Evolutionary conservation across 2,888 invertebrate genomes (phyloP).

Genomic region (Cantharis rufa): DNA sequence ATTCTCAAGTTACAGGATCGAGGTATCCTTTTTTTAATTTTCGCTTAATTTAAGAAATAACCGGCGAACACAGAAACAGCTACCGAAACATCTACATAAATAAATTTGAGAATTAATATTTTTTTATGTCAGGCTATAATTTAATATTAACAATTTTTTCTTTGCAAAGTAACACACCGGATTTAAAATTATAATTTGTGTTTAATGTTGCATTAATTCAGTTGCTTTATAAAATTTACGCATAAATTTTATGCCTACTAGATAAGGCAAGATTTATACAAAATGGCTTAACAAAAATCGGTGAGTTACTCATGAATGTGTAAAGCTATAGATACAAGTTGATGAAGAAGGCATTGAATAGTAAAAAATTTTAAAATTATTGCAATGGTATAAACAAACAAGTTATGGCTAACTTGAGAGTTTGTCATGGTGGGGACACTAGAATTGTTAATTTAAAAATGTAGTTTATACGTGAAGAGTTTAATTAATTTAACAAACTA

Average conservation of each 20-base stretch:
- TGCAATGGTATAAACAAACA: background rate
- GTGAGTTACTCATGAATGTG: conserved; percentile 13
- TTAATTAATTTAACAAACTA: background rate
- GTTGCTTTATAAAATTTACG: background rate
- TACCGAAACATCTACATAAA: background rate
- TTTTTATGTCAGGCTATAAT: background rate
- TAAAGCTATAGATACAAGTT: conserved; percentile 6
- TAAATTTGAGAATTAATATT: background rate
- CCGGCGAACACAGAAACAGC: background rate
- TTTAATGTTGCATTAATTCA: background rate
- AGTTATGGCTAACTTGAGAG: background rate
- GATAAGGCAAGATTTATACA: conserved; percentile 10
- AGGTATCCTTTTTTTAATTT: background rate
- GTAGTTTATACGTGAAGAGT: conserved; percentile 1
- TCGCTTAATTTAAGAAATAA: background rate
- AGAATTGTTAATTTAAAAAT: conserved; percentile 3
- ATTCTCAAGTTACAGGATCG: background rate
- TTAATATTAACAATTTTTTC: background rate
- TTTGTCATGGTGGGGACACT: background rate
- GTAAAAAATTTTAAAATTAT: conserved; percentile 16
- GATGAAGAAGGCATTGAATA: conserved; percentile 7
- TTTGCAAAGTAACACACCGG: background rate
- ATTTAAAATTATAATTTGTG: conserved; percentile 1
- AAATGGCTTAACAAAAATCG: conserved; percentile 8
- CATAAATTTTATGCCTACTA: background rate